Evolutionary conservation across 2,888 invertebrate species (phyloP), one percentile per base, ranked within the genome.

Genomic region (Apotomis betuletana): DNA sequence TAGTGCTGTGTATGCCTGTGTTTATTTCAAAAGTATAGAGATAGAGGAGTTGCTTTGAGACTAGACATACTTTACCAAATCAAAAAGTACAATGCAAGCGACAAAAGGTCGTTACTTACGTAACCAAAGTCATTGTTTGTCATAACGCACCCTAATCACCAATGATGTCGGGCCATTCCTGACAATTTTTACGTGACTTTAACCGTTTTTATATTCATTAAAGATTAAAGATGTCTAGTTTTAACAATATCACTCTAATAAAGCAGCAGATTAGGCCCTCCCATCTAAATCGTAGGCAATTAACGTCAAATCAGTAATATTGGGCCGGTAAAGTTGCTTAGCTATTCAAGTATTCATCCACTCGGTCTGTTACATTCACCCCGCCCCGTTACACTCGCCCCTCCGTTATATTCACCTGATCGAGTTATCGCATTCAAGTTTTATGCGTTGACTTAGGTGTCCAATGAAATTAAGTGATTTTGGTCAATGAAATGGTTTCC

Each of bases 251-350:
- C 27, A 36, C 1, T 12, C 15, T 3, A 12, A 9, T 4, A 0
- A 44, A 49, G 65, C 57, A 69, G 79, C 86, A 88, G 88, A 86
- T 89, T 89, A 89, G 83, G 78, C 76, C 80, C 55, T 78, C 76
- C 75, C 83, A 76, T 85, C 85, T 78, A 86, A 88, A 87, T 89
- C 87, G 84, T 80, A 83, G 84, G 84, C 89, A 90, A 90, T 90
- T 90, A 90, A 87, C 86, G 86, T 89, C 88, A 89, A 88, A 89
- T 86, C 86, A 84, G 83, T 86, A 85, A 89, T 88, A 88, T 85
- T 80, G 83, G 74, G 75, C 76, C 81, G 82, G 82, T 83, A 82
- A 81, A 83, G 79, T 83, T 79, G 80, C 82, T 86, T 83, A 80
- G 81, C 79, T 79, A 86, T 86, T 87, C 87, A 81, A 81, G 75